Conservation (phyloP, 2,797 vertebrate genomes). For the Centroberyx gerrardi region DNA sequence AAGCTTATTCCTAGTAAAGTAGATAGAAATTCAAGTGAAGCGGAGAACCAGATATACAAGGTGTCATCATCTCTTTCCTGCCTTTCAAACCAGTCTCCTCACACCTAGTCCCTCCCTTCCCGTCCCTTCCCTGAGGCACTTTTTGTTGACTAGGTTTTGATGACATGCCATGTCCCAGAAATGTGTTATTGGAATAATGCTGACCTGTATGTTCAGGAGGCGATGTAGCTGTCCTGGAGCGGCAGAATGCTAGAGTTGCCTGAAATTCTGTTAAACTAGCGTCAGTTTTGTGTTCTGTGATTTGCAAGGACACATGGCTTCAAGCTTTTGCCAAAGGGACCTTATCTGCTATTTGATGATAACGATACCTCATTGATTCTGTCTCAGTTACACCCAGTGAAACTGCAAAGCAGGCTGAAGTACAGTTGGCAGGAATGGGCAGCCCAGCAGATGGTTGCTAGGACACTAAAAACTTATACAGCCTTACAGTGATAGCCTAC, state of each 20-base stretch:
- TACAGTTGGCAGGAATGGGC: conserved; percentile 9
- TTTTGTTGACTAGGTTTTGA: not conserved
- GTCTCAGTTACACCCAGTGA: conserved; percentile 26
- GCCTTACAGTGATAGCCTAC: not conserved
- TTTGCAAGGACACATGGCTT: not conserved
- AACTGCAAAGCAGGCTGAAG: conserved; percentile 13
- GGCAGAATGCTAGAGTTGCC: not conserved
- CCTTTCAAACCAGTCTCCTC: not conserved
- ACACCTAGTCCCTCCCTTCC: conserved; percentile 4
- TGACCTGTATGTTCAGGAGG: not conserved
- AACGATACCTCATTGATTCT: not conserved
- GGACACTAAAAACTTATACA: not conserved
- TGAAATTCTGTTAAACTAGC: not conserved
- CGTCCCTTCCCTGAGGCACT: not conserved
- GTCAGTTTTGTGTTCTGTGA: not conserved
- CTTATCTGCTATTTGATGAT: not conserved
- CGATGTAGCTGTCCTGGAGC: not conserved
- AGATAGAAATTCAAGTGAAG: not conserved
- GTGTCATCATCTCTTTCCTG: conserved; percentile 7
- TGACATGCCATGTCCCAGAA: conserved; percentile 36
- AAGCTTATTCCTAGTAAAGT: not conserved
- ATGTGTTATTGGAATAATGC: conserved; percentile 3
- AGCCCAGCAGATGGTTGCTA: not conserved
- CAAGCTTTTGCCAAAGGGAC: not conserved
- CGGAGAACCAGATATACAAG: conserved; percentile 41